Conservation (phyloP, 53 echinoderm and acorn worm genomes). For the Arbacia lixula region DNA sequence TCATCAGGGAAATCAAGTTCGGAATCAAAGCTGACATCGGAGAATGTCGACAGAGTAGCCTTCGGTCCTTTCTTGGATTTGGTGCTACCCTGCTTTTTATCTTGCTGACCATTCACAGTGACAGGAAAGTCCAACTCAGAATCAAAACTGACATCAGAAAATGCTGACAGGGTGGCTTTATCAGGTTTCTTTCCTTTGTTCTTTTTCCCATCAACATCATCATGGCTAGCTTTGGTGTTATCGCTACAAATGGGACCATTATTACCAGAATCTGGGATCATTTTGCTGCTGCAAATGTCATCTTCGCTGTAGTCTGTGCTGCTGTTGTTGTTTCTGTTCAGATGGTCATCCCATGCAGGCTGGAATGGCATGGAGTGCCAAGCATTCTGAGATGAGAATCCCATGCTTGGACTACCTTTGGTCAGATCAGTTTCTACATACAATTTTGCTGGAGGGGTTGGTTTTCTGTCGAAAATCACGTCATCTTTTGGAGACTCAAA, state of each 20-base stretch:
- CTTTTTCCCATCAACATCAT: no score
- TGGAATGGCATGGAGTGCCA: constrained; percentile 45
- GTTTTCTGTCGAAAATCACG: constrained; percentile 13
- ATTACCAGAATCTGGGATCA: neutral
- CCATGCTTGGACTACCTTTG: neutral
- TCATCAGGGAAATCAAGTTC: constrained; percentile 54
- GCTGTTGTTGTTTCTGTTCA: constrained; percentile 53
- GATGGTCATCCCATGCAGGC: constrained; percentile 9
- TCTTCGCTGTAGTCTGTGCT: constrained; percentile 44
- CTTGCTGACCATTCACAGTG: constrained; percentile 52
- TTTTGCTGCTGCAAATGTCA: constrained; percentile 12
- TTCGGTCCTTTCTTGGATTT: constrained; percentile 11
- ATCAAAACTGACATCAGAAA: constrained; percentile 92
- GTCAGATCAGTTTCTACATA: neutral
- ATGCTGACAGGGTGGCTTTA: constrained; percentile 61
- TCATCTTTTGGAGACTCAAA: neutral
- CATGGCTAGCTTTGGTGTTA: neutral
- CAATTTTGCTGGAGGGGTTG: constrained; percentile 9
- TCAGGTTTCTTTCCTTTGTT: no score
- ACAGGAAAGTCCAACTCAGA: constrained; percentile 63
- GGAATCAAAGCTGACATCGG: constrained; percentile 91
- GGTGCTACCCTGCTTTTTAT: no score
- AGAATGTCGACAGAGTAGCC: constrained; percentile 70
- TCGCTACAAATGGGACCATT: neutral
- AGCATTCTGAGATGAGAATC: constrained; percentile 17